Conservation (phyloP, 2,113 vertebrate genomes). For the Gopherus evgoodei region DNA sequence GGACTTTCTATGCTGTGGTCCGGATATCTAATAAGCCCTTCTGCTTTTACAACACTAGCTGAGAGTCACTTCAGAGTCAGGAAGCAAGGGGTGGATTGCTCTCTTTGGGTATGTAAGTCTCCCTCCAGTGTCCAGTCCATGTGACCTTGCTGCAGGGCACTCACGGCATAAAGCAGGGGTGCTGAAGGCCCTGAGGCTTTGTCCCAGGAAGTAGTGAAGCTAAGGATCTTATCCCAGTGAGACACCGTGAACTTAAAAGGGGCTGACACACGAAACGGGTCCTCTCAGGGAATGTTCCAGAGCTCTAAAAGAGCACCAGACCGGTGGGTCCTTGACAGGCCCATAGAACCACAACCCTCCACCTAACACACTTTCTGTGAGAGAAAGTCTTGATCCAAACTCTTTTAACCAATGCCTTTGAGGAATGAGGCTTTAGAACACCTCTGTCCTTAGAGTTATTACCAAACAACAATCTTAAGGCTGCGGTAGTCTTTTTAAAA, state of each 20-base stretch:
- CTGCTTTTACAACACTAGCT: neutral
- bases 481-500: neutral
- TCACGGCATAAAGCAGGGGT: neutral
- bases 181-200: neutral
- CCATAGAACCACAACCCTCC: neutral
- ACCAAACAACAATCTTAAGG: neutral
- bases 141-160: neutral
- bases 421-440: neutral
- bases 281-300: neutral
- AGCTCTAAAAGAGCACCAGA: neutral
- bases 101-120: neutral
- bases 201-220: neutral
- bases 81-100: neutral
- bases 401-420: accelerated
- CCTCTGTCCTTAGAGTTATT: neutral
- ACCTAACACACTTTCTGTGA: neutral
- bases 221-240: neutral
- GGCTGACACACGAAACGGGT: neutral
- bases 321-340: neutral
- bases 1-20: neutral
- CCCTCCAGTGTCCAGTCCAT: neutral
- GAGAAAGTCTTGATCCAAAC: accelerated
- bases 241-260: neutral
- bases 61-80: neutral
- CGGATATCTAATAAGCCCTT: neutral